phyloP scores from a whole-genome alignment of 2,113 vertebrate genomes.

The Pterocles gutturalis region DNA sequence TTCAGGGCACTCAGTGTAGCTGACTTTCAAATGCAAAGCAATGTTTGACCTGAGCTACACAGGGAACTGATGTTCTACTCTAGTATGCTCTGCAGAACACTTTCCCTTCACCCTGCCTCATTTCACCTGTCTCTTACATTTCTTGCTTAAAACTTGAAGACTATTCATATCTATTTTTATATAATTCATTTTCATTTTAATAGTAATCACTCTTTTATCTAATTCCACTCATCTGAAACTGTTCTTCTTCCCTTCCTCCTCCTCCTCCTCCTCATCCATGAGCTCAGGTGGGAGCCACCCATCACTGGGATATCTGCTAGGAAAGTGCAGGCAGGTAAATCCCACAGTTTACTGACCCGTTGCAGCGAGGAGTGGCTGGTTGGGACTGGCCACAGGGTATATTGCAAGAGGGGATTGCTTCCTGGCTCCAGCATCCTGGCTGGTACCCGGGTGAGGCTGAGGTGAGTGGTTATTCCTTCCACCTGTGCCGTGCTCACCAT shows the following conservation, averaged over 20 bases:
- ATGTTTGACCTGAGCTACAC: background rate
- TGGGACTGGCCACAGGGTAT: background rate
- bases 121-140: background rate
- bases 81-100: background rate
- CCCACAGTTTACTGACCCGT: background rate
- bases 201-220: background rate
- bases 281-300: background rate
- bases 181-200: background rate
- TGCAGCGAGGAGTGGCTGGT: background rate
- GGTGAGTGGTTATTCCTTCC: background rate
- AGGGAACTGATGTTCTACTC: background rate
- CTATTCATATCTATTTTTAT: background rate
- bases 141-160: background rate
- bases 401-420: background rate
- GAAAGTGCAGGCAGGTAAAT: fast-evolving
- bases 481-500: fast-evolving
- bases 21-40: background rate
- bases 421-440: background rate
- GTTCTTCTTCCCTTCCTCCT: background rate
- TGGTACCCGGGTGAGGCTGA: fast-evolving
- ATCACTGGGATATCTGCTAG: background rate
- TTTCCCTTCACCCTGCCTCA: background rate
- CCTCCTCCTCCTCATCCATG: background rate
- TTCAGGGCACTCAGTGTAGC: background rate
- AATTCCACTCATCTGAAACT: background rate